A percentile compares a stretch with the other conserved stretches of the same genome.
These are phyloP conservation scores for Bombycilla garrulus DNA, from an alignment of 2,113 vertebrate genomes.

Conservation along the genomic window DNA sequence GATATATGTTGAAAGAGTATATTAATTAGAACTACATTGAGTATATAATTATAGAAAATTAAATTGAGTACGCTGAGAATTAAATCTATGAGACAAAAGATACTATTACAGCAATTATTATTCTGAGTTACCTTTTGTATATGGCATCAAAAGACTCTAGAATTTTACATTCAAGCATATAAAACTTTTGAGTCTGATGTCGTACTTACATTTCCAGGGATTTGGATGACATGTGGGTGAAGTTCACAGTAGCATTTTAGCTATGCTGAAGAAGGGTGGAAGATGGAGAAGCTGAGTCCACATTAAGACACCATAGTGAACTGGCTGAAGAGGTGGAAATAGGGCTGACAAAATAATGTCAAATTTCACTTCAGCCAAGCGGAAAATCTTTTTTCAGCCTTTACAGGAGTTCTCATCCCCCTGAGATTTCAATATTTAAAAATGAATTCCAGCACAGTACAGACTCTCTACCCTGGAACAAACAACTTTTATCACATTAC, in stretches of 20 bases:
- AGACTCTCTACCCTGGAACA: neutral
- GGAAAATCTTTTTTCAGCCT: neutral
- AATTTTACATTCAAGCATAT: neutral
- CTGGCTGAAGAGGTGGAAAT: neutral
- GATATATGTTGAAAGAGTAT: neutral
- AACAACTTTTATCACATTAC: neutral
- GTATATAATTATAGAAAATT: slow-evolving; percentile 11
- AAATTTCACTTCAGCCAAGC: neutral
- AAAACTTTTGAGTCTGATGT: neutral
- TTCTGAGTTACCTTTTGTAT: neutral
- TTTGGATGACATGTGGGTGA: neutral
- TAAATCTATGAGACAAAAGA: slow-evolving; percentile 14
- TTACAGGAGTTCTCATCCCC: neutral
- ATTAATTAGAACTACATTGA: neutral
- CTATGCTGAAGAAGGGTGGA: neutral
- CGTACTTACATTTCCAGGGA: neutral
- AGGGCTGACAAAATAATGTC: neutral
- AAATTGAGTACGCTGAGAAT: neutral
- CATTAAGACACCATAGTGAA: neutral
- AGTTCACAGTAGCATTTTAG: neutral
- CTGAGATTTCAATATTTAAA: neutral
- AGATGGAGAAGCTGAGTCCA: neutral
- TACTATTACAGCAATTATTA: neutral
- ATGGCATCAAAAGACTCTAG: neutral
- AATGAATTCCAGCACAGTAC: slow-evolving; percentile 61